Evolutionary conservation across 1,140 invertebrate genomes (phyloP).

Genomic region (Yoshiicerus persimilis): DNA sequence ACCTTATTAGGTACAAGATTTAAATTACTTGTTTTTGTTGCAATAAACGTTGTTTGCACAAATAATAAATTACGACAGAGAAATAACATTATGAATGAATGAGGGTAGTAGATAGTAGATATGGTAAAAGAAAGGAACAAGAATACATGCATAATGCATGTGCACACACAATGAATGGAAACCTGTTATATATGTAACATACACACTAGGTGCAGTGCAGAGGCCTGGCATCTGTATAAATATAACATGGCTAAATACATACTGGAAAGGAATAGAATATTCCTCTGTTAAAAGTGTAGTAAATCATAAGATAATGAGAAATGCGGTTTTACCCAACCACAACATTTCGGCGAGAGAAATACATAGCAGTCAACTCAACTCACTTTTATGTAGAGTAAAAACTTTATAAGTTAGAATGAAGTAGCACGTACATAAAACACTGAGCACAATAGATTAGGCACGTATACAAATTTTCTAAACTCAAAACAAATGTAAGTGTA

Average conservation of each 20-base stretch:
- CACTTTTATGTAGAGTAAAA: neutral
- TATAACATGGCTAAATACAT: neutral
- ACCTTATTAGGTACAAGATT: neutral
- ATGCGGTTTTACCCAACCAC: constrained; percentile 10
- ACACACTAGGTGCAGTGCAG: too few species aligned
- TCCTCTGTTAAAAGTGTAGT: neutral
- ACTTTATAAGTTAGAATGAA: neutral
- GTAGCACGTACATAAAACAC: constrained; percentile 1
- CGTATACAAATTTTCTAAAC: neutral
- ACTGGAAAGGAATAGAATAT: neutral
- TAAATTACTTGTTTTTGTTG: neutral
- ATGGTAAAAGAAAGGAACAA: neutral
- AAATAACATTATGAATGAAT: neutral
- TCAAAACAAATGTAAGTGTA: neutral
- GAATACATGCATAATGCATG: neutral
- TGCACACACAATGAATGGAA: neutral
- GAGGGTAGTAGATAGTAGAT: neutral
- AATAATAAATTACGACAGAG: neutral
- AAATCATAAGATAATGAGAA: constrained; percentile 26
- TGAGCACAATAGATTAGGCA: neutral
- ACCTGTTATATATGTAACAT: neutral
- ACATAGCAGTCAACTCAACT: neutral
- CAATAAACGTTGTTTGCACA: neutral
- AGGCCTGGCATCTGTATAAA: too few species aligned
- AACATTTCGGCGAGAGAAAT: neutral